Percentiles rank a stretch among this genome's conserved stretches.
Conservation (phyloP, 1,140 invertebrate genomes). For the Metaphire vulgaris region DNA sequence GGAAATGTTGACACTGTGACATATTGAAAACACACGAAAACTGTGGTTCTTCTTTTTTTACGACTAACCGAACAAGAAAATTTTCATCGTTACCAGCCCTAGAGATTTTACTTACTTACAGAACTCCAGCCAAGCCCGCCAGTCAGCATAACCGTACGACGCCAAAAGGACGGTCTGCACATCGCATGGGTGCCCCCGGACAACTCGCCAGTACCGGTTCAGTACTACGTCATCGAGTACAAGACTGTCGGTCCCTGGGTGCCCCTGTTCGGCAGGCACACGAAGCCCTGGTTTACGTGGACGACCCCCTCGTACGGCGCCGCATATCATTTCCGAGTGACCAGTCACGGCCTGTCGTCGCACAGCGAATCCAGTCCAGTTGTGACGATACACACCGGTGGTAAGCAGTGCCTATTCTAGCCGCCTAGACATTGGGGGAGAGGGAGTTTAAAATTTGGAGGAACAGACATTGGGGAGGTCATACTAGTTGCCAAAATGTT, state of each 20-base stretch:
- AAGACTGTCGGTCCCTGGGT: conserved; percentile 67
- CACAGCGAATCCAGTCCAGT: conserved; percentile 19
- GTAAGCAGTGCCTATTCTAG: no score
- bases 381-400: conserved; percentile 3
- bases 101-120: no score
- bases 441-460: no score
- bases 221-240: conserved; percentile 86
- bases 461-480: no score
- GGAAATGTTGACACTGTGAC: no score
- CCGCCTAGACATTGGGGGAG: no score
- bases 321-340: conserved; percentile 27
- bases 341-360: not conserved
- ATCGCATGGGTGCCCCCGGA: conserved; percentile 77
- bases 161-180: conserved; percentile 66
- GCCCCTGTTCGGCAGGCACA: conserved; percentile 74
- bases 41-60: no score
- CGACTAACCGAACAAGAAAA: no score
- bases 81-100: no score
- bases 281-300: conserved; percentile 61
- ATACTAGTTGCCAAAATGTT: no score
- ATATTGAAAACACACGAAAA: no score
- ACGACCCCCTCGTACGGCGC: conserved; percentile 23
- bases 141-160: conserved; percentile 75
- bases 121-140: conserved; percentile 80
- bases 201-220: conserved; percentile 63